phyloP scores from a whole-genome alignment of 2,797 vertebrate species.

The Tenualosa ilisha region DNA sequence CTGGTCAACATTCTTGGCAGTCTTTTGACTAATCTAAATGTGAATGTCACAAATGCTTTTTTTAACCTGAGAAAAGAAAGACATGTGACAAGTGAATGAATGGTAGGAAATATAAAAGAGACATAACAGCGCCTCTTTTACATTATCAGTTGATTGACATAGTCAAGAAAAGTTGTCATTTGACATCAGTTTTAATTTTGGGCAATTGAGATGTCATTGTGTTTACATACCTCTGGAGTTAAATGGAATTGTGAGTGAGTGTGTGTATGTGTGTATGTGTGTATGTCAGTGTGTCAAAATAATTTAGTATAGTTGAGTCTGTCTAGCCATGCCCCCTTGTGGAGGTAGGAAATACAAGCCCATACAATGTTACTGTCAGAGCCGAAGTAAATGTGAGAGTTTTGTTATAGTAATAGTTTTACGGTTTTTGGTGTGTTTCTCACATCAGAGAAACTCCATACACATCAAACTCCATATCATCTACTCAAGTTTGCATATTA shows the following conservation, averaged over 20 bases:
- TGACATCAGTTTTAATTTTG: too few species aligned
- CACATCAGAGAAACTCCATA: too few species aligned
- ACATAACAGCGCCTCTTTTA: not conserved
- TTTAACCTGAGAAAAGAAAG: not conserved
- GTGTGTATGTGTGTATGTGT: not conserved
- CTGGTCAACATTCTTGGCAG: conserved; percentile 40
- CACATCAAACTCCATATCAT: too few species aligned
- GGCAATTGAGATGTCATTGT: too few species aligned
- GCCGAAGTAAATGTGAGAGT: too few species aligned
- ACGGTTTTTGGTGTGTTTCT: too few species aligned
- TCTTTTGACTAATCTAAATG: conserved; percentile 27
- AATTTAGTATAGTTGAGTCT: not conserved
- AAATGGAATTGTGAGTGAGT: not conserved
- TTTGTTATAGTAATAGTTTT: too few species aligned
- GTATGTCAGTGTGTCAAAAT: not conserved
- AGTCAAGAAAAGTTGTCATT: not conserved
- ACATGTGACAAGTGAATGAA: not conserved
- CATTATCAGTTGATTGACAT: not conserved
- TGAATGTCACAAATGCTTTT: not conserved
- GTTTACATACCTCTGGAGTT: too few species aligned
- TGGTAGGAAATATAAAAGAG: not conserved
- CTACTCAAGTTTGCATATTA: too few species aligned
- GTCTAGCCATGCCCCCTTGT: not conserved
- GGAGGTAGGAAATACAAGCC: not conserved
- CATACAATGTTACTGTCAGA: not conserved